Conservation (phyloP, 2,888 invertebrate species). For the Lathronympha strigana region DNA sequence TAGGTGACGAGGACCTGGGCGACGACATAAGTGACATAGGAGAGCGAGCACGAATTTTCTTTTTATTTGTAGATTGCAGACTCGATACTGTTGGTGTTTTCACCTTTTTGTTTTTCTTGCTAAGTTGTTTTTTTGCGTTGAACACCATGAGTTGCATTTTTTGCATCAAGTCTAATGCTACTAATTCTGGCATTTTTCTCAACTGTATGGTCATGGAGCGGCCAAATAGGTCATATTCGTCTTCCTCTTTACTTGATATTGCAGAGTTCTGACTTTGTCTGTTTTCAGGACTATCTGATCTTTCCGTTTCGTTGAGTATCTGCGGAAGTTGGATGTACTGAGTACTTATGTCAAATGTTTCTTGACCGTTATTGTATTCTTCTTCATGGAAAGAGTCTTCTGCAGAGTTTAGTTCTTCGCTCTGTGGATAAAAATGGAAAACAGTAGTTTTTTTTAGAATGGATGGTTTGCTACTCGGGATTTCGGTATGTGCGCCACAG, state of each 20-base stretch:
- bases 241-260: constrained; percentile 41
- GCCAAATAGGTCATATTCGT: constrained; percentile 43
- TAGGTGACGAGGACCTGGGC: constrained; percentile 5
- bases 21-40: constrained; percentile 19
- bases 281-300: constrained; percentile 17
- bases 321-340: constrained; percentile 27
- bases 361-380: constrained; percentile 25
- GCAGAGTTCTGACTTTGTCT: constrained; percentile 4
- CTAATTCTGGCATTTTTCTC: constrained; percentile 39
- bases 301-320: constrained; percentile 10
- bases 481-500: no score
- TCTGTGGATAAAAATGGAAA: not conserved
- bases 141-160: constrained; percentile 40
- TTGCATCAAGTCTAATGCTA: constrained; percentile 38
- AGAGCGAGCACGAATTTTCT: not conserved
- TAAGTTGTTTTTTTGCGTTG: constrained; percentile 36
- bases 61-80: not conserved
- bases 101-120: constrained; percentile 28
- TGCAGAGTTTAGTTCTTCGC: constrained; percentile 13
- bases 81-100: not conserved
- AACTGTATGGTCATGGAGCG: constrained; percentile 42
- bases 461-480: no score
- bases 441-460: not conserved
- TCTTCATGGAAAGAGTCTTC: constrained; percentile 29
- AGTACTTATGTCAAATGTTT: constrained; percentile 18